Evolutionary conservation across 1,140 invertebrate genomes (phyloP), one percentile per base, ranked within the genome.

Genomic region (Asobara japonica): DNA sequence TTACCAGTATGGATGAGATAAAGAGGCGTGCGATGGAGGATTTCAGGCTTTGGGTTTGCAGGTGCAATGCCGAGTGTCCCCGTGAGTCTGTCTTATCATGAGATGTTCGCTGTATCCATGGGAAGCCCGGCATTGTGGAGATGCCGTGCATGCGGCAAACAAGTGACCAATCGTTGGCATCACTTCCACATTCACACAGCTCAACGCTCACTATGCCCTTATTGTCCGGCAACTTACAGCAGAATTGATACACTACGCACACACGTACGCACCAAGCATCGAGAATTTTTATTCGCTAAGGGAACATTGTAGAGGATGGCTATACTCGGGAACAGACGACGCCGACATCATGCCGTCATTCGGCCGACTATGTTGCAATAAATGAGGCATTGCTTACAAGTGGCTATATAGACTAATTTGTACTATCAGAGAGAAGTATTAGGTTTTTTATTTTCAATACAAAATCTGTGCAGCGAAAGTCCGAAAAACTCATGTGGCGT

Each of bases 151-250:
- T 96, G 94, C 86, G 91, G 92, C 79, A 96, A 95, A 89, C 91
- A 94, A 88, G 94, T 95, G 68, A 93, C 93, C 82, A 95, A 95
- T 86, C 89, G 93, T 80, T 95, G 94, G 93, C 94, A 96, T 86
- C 94, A 95, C 87, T 94, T 91, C 87, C 93, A 95, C 86, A 94
- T 93, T 74, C 94, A 95, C 84, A 93, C 92, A 41, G 90, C 92
- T 61, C 91, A 93, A 85, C 89, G 94, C 75, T 94, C 92, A 73
- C 90, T 90, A 77, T 95, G 94, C 84, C 94, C 93, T 33, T 94
- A 94, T 84, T 96, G 94, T 87, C 91, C 93, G 71, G 93, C 94
- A 77, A 93, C 93, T 51, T 96, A 95, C 89, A 94, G 93, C 88
- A 91, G 94, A 82, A 94, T 94, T 80, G 94, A 96, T 88, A 94